Percentiles rank a stretch among this genome's conserved stretches.
Conservation (phyloP, 2,888 invertebrate species). For the Drosophila demipolita region DNA sequence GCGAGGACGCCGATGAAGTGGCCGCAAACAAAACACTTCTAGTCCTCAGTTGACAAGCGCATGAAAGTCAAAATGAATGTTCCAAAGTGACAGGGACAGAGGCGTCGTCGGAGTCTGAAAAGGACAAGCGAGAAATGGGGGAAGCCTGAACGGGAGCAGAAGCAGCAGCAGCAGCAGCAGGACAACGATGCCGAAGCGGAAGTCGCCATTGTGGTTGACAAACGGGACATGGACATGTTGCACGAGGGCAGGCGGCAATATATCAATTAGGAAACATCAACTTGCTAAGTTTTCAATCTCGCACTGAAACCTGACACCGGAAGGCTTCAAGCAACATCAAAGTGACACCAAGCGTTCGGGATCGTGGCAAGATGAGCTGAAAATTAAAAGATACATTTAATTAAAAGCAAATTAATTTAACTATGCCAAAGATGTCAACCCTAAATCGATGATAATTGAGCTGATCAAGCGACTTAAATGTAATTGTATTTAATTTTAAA, state of each 20-base stretch:
- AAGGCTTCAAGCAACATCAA: conserved; percentile 25
- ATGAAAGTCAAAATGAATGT: conserved; percentile 72
- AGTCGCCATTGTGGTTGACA: conserved; percentile 62
- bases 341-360: conserved; percentile 35
- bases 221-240: conserved; percentile 56
- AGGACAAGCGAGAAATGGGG: conserved; percentile 1
- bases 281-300: conserved; percentile 55
- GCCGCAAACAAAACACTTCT: conserved; percentile 65
- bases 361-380: not conserved
- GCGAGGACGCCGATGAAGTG: conserved; percentile 45
- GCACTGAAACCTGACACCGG: conserved; percentile 39
- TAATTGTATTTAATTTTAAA: not conserved
- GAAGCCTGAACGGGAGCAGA: not conserved
- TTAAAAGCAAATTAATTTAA: not conserved
- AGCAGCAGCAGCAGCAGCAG: conserved; percentile 19
- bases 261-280: conserved; percentile 53
- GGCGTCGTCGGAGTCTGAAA: conserved; percentile 9
- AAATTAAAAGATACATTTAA: not conserved
- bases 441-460: not conserved
- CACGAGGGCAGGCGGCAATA: conserved; percentile 32
- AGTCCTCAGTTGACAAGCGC: conserved; percentile 63
- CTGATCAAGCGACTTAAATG: not conserved
- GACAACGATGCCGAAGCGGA: conserved; percentile 35
- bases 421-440: not conserved
- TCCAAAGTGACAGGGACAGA: conserved; percentile 53